Evolutionary conservation across 1,140 invertebrate genomes (phyloP), one percentile per base, ranked within the genome.

Genomic region (Augochlora pura): DNA sequence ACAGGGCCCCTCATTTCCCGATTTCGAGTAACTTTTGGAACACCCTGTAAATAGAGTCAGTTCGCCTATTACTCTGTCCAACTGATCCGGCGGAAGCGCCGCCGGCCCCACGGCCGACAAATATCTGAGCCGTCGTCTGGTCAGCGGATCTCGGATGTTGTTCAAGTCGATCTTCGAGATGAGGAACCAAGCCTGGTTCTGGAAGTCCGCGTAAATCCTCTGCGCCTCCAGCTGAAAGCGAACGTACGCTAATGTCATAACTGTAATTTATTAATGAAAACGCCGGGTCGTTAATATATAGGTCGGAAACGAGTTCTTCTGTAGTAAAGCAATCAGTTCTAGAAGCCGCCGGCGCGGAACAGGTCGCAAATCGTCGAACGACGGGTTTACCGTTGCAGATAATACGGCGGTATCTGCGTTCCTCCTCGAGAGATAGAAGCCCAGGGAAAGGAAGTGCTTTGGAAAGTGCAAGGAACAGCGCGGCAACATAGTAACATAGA

Each of bases 21-120:
- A 32, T 4, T 42, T 42, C 6, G 39, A 2, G 8, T 42, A 10
- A 42, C 32, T 46, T 46, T 46, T 12, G 0, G 14, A 12, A 46
- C 42, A 46, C 14, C 10, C 0, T 46, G 32, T 32, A 4, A 1
- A 32, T 32, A 32, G 32, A 32, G 4, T 32, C 4, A 32, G 32
- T 32, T 32, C 32, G 32, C 32, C 32, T 7, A 21, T 94, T 93
- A 98, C 97, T 89, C 97, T 95, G 84, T 97, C 96, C 1, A 98
- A 93, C 83, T 97, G 96, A 88, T 97, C 96, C 12, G 96, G 95
- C 2, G 96, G 95, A 67, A 99, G 91, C 0, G 97, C 97, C 52
- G 97, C 95, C 12, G 96, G 96, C 38, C 98, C 98, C 46, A 98
- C 96, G 62, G 96, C 95, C 14, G 96, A 96, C 38, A 98, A 94